Conservation (phyloP, 2,113 vertebrate species). For the Tragelaphus imberbis region DNA sequence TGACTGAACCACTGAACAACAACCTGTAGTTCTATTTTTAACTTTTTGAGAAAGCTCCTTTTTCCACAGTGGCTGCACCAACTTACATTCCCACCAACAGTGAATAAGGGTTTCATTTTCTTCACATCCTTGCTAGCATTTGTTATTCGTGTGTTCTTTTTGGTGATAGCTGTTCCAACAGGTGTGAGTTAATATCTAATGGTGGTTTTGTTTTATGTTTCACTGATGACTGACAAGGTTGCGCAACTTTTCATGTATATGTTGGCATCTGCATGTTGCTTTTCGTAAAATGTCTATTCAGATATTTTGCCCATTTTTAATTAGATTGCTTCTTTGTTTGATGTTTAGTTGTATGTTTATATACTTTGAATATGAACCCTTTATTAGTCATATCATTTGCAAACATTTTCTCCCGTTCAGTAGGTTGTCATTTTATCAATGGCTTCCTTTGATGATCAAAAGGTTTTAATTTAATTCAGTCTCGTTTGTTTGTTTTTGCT, state of each 20-base stretch:
- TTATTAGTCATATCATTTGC: neutral
- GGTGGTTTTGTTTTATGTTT: neutral
- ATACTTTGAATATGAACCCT: neutral
- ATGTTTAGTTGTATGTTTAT: neutral
- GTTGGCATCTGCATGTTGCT: neutral
- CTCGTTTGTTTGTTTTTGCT: neutral
- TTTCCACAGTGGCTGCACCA: neutral
- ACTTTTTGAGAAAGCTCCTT: neutral
- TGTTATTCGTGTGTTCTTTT: neutral
- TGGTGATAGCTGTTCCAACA: neutral
- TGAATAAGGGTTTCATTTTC: neutral
- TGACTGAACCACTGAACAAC: rapidly evolving
- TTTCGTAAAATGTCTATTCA: neutral
- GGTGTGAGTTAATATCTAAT: neutral
- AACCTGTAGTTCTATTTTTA: neutral
- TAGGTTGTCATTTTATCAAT: neutral
- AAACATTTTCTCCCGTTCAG: neutral
- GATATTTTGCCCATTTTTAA: neutral
- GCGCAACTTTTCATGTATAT: neutral
- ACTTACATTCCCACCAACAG: neutral
- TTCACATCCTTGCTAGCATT: neutral
- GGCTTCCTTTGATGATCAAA: neutral
- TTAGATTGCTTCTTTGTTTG: neutral
- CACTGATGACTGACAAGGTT: neutral
- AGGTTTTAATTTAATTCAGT: neutral